A percentile compares a stretch with the other conserved stretches of the same genome.
Conservation (phyloP, 2,888 invertebrate genomes). For the Drosophila vallismaia region DNA sequence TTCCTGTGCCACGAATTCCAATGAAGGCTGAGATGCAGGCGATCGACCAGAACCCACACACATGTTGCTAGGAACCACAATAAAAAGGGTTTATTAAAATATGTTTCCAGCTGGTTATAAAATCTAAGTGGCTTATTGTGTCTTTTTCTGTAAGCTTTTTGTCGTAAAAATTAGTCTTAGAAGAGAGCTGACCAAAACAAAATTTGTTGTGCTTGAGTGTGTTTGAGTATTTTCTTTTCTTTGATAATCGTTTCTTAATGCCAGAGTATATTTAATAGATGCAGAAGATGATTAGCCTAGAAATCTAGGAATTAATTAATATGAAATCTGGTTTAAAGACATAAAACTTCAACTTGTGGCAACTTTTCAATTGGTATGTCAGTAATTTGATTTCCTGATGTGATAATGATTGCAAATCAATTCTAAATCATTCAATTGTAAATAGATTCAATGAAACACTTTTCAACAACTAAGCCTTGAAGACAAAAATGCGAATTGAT, state of each 20-base stretch:
- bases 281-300: conserved; percentile 34
- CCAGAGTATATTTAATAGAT: conserved; percentile 21
- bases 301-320: conserved; percentile 32
- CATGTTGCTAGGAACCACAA: conserved; percentile 11
- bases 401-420: conserved; percentile 67
- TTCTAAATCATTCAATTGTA: conserved; percentile 64
- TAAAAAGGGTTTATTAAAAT: conserved; percentile 42
- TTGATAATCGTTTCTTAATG: conserved; percentile 51
- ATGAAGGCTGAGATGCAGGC: background rate
- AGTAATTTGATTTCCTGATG: conserved; percentile 28
- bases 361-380: conserved; percentile 9
- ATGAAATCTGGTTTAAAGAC: background rate
- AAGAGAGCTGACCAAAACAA: conserved; percentile 13
- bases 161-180: conserved; percentile 61
- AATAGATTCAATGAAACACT: conserved; percentile 48
- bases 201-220: conserved; percentile 30
- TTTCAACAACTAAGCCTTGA: conserved; percentile 34
- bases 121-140: conserved; percentile 74
- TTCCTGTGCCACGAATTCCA: conserved; percentile 15
- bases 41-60: conserved; percentile 45
- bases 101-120: conserved; percentile 50
- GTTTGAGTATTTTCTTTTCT: conserved; percentile 22
- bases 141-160: conserved; percentile 27
- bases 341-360: too few relatives aligned
- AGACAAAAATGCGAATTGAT: conserved; percentile 63